Percentiles rank a stretch among this genome's conserved stretches.
phyloP scores from a whole-genome alignment of 53 echinoderm and acorn worm genomes.

The Holothuria scabra region DNA sequence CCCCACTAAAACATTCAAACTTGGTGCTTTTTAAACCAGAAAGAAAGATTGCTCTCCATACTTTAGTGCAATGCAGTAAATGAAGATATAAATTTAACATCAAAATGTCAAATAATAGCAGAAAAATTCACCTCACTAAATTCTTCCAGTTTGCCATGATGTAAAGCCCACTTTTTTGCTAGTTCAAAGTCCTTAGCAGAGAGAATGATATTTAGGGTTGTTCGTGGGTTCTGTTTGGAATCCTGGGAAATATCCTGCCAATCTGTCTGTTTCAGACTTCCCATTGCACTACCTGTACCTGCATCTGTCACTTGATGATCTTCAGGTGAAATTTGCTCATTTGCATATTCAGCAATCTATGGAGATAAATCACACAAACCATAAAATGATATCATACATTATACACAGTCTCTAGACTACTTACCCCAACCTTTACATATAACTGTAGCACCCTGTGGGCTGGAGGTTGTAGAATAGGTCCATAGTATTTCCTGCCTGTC shows the following conservation, averaged over 20 bases:
- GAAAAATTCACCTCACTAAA: conserved; percentile 65
- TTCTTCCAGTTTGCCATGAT: conserved; percentile 59
- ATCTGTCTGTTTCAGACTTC: conserved; percentile 33
- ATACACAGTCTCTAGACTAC: no score
- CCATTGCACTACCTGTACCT: conserved; percentile 2
- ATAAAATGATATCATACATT: no score
- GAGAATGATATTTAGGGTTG: conserved; percentile 68
- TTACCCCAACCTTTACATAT: no score
- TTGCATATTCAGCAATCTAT: conserved; percentile 79
- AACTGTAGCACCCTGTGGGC: no score
- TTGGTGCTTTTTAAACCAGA: no score
- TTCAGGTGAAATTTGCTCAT: conserved; percentile 2
- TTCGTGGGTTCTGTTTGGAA: conserved; percentile 64
- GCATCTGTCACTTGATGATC: conserved; percentile 12
- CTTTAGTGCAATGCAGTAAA: not conserved
- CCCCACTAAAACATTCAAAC: no score
- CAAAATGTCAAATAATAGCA: not conserved
- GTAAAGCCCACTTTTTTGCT: conserved; percentile 82
- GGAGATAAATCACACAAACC: no score
- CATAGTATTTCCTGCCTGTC: no score
- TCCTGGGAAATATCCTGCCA: conserved; percentile 83
- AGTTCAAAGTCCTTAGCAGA: conserved; percentile 78
- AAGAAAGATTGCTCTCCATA: no score
- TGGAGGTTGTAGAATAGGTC: no score
- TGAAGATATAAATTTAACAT: not conserved